phyloP scores from a whole-genome alignment of 2,113 vertebrate species.

The Chaetorhynchus papuensis region DNA sequence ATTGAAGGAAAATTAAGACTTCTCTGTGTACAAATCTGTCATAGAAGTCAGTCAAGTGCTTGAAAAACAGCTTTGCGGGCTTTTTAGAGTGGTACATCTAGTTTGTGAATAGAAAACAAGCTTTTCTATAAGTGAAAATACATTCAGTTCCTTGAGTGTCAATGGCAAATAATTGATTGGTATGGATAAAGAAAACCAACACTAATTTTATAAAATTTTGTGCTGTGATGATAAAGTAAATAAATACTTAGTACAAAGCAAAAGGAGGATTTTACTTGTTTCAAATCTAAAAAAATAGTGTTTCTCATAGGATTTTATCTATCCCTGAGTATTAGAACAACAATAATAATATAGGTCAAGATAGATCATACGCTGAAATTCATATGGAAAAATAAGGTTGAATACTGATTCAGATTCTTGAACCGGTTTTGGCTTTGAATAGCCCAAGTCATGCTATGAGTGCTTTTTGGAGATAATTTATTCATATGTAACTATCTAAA shows the following conservation, averaged over 20 bases:
- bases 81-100: neutral
- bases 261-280: neutral
- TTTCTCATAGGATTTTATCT: neutral
- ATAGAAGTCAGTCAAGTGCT: neutral
- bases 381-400: neutral
- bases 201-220: neutral
- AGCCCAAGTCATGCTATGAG: neutral
- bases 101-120: neutral
- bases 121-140: neutral
- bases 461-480: neutral
- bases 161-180: neutral
- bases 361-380: neutral
- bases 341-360: neutral
- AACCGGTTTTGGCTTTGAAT: neutral
- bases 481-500: constrained; percentile 32
- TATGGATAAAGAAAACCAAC: neutral
- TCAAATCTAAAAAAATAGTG: neutral
- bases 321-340: neutral
- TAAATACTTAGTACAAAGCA: neutral
- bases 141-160: neutral
- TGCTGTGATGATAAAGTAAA: neutral
- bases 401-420: neutral
- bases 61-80: neutral
- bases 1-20: neutral
- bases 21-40: neutral